Conservation (phyloP, 2,113 vertebrate genomes). For the Rhinogobius similis region DNA sequence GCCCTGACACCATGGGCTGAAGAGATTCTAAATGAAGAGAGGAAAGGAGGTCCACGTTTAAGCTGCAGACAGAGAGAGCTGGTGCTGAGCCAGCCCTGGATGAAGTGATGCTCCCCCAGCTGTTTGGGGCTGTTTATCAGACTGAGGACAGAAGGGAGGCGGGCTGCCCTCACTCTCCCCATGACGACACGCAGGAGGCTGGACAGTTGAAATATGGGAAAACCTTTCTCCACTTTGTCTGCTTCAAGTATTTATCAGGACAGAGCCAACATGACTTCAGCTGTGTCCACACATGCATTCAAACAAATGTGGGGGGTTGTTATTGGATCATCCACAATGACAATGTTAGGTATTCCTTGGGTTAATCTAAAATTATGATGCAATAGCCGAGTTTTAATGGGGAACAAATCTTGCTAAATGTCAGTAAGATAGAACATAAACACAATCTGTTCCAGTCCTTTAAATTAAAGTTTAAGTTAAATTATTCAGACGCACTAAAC, state of each 20-base stretch:
- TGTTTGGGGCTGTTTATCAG: constrained; percentile 61
- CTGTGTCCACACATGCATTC: background rate
- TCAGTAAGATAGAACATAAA: background rate
- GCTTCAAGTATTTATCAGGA: background rate
- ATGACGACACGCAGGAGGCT: constrained; percentile 14
- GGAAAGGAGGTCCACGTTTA: constrained; percentile 62
- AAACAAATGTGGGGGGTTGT: background rate
- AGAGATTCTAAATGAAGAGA: constrained; percentile 69
- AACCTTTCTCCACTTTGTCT: background rate
- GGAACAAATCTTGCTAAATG: too few species aligned
- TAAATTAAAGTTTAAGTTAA: too few species aligned
- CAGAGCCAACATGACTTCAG: background rate
- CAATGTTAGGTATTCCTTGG: background rate
- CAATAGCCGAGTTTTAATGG: background rate
- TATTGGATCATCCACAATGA: background rate
- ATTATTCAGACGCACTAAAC: too few species aligned
- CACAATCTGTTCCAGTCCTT: background rate
- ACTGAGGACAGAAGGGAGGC: constrained; percentile 35
- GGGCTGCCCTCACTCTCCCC: constrained; percentile 13
- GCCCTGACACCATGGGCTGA: constrained; percentile 67
- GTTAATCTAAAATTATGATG: background rate
- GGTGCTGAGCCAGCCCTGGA: constrained; percentile 72
- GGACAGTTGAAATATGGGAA: constrained; percentile 11
- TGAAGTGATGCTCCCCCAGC: constrained; percentile 68
- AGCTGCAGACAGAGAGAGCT: constrained; percentile 71